A percentile compares a stretch with the other conserved stretches of the same genome.
Evolutionary conservation across 2,797 vertebrate species (phyloP).

Genomic region (Myripristis murdjan): DNA sequence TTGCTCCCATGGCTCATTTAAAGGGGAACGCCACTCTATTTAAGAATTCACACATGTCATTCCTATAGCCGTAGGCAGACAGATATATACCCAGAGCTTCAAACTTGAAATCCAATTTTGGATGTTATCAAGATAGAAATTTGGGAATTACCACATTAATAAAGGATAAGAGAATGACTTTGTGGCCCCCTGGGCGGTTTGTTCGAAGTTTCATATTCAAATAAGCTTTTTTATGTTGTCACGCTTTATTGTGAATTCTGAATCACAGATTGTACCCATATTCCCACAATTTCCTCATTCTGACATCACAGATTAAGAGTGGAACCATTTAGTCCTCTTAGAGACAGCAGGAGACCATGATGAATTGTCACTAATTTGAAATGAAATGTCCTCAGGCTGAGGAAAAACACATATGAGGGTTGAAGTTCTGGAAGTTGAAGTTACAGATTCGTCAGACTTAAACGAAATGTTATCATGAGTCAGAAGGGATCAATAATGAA

Average conservation of each 20-base stretch:
- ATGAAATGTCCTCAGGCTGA: background rate
- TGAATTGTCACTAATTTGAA: conserved; percentile 7
- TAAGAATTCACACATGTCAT: conserved; percentile 9
- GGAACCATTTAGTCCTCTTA: background rate
- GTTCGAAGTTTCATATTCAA: conserved; percentile 7
- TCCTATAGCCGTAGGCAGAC: conserved; percentile 19
- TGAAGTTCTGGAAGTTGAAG: conserved; percentile 3
- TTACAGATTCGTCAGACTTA: background rate
- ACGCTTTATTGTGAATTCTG: background rate
- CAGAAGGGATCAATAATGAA: background rate
- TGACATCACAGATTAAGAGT: background rate
- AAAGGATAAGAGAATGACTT: background rate
- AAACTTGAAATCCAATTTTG: conserved; percentile 20
- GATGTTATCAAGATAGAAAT: conserved; percentile 15
- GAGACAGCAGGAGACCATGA: conserved; percentile 4
- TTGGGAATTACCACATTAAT: background rate
- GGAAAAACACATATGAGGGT: background rate
- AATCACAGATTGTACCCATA: conserved; percentile 31
- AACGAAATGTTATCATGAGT: background rate
- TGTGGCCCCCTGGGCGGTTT: conserved; percentile 24
- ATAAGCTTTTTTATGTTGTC: conserved; percentile 14
- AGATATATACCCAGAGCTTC: conserved; percentile 10
- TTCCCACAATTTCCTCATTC: conserved; percentile 19
- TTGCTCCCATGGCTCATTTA: conserved; percentile 19
- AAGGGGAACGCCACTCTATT: conserved; percentile 23